Conservation (phyloP, 2,888 invertebrate genomes). For the Phania funesta region DNA sequence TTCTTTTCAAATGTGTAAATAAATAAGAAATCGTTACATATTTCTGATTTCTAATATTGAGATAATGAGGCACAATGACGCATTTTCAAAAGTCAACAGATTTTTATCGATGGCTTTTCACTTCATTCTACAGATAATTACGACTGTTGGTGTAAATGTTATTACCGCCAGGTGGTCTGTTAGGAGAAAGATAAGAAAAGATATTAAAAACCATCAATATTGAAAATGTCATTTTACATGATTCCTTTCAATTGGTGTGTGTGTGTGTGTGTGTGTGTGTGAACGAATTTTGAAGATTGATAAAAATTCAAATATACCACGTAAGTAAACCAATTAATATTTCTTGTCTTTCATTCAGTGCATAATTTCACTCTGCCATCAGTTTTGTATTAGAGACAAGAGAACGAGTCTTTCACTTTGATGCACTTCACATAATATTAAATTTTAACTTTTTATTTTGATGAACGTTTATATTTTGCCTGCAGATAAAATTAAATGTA, state of each 20-base stretch:
- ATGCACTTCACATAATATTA: slow-evolving; percentile 61
- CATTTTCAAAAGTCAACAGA: too few relatives aligned
- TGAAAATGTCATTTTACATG: slow-evolving; percentile 39
- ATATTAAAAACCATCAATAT: slow-evolving; percentile 41
- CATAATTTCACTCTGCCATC: slow-evolving; percentile 26
- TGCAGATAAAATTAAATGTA: slow-evolving; percentile 24
- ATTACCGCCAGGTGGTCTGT: slow-evolving; percentile 45
- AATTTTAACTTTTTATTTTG: slow-evolving; percentile 36
- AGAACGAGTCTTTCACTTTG: slow-evolving; percentile 36
- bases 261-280: slow-evolving; percentile 15
- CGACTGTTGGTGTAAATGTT: background rate
- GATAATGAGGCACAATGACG: background rate
- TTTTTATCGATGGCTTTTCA: slow-evolving; percentile 15
- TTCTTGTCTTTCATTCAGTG: background rate
- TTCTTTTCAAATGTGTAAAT: background rate
- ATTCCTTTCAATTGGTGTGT: slow-evolving; percentile 23
- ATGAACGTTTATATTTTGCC: slow-evolving; percentile 12
- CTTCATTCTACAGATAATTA: slow-evolving; percentile 39
- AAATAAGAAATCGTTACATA: background rate
- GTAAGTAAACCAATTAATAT: background rate
- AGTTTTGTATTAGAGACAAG: background rate
- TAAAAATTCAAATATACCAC: slow-evolving; percentile 24
- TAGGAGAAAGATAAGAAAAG: slow-evolving; percentile 9
- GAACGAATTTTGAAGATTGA: slow-evolving; percentile 18
- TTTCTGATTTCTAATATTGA: background rate